Evolutionary conservation across 1,140 invertebrate genomes (phyloP).

Genomic region (Lysiphlebus fabarum): DNA sequence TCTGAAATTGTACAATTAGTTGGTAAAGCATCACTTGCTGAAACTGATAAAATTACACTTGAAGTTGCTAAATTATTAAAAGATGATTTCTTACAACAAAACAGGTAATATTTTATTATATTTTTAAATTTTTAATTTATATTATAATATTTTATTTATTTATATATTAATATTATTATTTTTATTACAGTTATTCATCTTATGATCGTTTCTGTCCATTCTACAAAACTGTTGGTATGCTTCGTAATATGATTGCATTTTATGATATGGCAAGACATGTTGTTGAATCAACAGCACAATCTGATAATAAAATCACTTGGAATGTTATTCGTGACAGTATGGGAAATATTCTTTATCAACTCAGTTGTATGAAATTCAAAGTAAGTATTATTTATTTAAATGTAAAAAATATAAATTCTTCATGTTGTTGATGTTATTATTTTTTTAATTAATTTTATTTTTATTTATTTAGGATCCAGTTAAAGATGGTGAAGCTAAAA

Average conservation of each 20-base stretch:
- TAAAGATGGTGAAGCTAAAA: constrained; percentile 96
- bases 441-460: constrained; percentile 31
- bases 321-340: constrained; percentile 94
- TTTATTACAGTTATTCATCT: constrained; percentile 77
- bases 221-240: constrained; percentile 99
- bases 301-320: constrained; percentile 99
- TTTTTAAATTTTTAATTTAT: constrained; percentile 14
- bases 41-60: constrained; percentile 98
- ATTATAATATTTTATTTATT: constrained; percentile 7
- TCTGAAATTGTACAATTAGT: constrained; percentile 99
- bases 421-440: constrained; percentile 8
- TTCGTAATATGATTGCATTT: constrained; percentile 97
- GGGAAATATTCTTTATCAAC: constrained; percentile 93
- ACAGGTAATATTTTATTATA: constrained; percentile 63
- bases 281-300: constrained; percentile 96
- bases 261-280: constrained; percentile 97
- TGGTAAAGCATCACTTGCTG: constrained; percentile 97
- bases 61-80: constrained; percentile 98
- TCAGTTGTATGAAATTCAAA: constrained; percentile 99
- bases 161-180: constrained; percentile 15
- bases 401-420: neutral
- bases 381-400: constrained; percentile 52
- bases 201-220: constrained; percentile 99
- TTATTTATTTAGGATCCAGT: constrained; percentile 80
- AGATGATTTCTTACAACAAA: constrained; percentile 99